Evolutionary conservation across 2,888 invertebrate genomes (phyloP).

Genomic region (Auanema freiburgensis): DNA sequence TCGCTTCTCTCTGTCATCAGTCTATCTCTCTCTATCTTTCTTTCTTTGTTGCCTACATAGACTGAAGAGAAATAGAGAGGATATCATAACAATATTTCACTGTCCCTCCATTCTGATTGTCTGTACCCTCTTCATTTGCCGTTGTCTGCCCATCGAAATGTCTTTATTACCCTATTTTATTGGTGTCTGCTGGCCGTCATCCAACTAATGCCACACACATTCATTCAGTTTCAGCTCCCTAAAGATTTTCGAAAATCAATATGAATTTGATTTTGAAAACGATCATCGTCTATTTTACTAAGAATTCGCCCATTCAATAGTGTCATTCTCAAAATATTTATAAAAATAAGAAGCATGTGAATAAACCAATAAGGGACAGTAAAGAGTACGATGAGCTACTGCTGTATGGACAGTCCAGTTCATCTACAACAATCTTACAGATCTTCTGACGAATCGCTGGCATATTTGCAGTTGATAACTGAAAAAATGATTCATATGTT

Average conservation of each 20-base stretch:
- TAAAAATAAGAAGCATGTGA: not conserved
- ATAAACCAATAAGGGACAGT: not conserved
- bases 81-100: not conserved
- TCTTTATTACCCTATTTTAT: slow-evolving; percentile 8
- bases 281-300: not conserved
- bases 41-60: slow-evolving; percentile 11
- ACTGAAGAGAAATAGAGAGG: slow-evolving; percentile 24
- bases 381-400: not conserved
- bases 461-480: slow-evolving; percentile 9
- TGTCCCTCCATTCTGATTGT: slow-evolving; percentile 3
- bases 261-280: too few species aligned
- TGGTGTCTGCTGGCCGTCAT: not conserved
- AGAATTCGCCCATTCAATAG: not conserved
- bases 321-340: not conserved
- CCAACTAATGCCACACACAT: slow-evolving; percentile 2
- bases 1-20: slow-evolving; percentile 2
- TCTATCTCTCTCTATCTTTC: too few species aligned
- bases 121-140: not conserved
- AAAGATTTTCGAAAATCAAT: too few species aligned
- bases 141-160: too few species aligned
- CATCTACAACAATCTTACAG: slow-evolving; percentile 12
- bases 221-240: not conserved
- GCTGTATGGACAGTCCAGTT: slow-evolving; percentile 10
- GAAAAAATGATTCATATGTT: slow-evolving; percentile 8
- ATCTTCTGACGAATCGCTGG: slow-evolving; percentile 15